These are phyloP conservation scores for Sula dactylatra DNA, from an alignment of 2,113 vertebrate genomes.

Conservation along the genomic window DNA sequence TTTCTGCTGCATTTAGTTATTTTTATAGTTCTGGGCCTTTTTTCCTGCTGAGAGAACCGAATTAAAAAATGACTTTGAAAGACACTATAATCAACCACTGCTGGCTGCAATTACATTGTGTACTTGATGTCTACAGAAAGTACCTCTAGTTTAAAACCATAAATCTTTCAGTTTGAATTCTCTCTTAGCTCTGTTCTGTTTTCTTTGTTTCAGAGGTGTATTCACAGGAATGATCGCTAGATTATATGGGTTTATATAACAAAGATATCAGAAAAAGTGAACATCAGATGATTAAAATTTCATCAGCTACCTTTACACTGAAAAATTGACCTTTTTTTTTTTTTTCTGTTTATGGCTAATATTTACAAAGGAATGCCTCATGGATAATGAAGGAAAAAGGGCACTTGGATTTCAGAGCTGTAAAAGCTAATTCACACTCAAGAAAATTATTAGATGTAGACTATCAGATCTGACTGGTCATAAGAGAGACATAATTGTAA, in stretches of 20 bases:
- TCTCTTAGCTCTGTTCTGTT: not conserved
- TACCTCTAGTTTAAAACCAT: slow-evolving; percentile 18
- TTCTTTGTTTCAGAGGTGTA: slow-evolving; percentile 13
- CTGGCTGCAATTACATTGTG: slow-evolving; percentile 40
- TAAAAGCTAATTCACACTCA: slow-evolving; percentile 38
- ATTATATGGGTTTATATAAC: not conserved
- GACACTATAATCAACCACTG: slow-evolving; percentile 59
- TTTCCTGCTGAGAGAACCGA: slow-evolving; percentile 33
- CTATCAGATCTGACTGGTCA: slow-evolving; percentile 39
- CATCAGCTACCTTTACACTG: not conserved
- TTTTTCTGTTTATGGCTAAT: slow-evolving; percentile 15
- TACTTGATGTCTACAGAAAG: slow-evolving; percentile 47
- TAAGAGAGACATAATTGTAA: slow-evolving; percentile 41
- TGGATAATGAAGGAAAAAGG: not conserved
- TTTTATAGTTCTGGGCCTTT: slow-evolving; percentile 36
- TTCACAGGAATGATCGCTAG: not conserved
- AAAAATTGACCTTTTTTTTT: not conserved
- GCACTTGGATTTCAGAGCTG: not conserved
- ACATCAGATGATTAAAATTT: slow-evolving; percentile 15
- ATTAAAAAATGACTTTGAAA: slow-evolving; percentile 47
- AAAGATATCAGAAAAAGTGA: not conserved
- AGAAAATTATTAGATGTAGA: slow-evolving; percentile 41
- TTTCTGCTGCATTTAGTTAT: slow-evolving; percentile 41
- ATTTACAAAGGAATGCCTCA: slow-evolving; percentile 29
- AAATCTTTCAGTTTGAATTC: slow-evolving; percentile 12